Percentiles rank a stretch among this genome's conserved stretches.
Evolutionary conservation across 2,888 invertebrate species (phyloP).

Genomic region (Synanthedon tipuliformis): DNA sequence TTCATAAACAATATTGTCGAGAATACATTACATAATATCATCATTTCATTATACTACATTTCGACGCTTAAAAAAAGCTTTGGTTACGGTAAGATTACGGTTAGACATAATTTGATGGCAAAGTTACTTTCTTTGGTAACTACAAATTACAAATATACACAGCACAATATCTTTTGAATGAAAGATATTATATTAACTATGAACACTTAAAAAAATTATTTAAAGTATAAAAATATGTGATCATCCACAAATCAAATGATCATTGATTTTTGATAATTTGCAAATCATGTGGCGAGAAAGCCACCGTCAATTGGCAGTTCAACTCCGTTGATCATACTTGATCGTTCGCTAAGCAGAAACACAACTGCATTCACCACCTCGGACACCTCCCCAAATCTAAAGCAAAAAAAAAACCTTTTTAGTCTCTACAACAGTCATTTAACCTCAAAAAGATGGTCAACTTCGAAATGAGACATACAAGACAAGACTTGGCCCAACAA

Average conservation of each 20-base stretch:
- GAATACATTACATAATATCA: not conserved
- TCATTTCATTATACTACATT: no score
- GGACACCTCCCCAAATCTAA: constrained; percentile 77
- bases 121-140: constrained; percentile 7
- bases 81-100: no score
- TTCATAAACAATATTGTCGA: constrained; percentile 7
- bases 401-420: not conserved
- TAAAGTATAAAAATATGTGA: not conserved
- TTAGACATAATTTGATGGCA: not conserved
- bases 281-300: constrained; percentile 62
- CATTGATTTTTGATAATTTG: not conserved
- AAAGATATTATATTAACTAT: not conserved
- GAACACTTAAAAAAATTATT: not conserved
- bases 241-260: not conserved
- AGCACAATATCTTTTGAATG: no score
- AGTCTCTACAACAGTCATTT: no score
- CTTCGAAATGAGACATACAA: no score
- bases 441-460: no score
- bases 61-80: no score
- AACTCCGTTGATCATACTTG: constrained; percentile 85
- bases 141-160: not conserved
- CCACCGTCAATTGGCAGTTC: constrained; percentile 88
- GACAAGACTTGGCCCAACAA: no score
- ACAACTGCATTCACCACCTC: constrained; percentile 86
- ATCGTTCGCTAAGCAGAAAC: constrained; percentile 80